Evolutionary conservation across 2,113 vertebrate species (phyloP).

Genomic region (Globicephala melas): DNA sequence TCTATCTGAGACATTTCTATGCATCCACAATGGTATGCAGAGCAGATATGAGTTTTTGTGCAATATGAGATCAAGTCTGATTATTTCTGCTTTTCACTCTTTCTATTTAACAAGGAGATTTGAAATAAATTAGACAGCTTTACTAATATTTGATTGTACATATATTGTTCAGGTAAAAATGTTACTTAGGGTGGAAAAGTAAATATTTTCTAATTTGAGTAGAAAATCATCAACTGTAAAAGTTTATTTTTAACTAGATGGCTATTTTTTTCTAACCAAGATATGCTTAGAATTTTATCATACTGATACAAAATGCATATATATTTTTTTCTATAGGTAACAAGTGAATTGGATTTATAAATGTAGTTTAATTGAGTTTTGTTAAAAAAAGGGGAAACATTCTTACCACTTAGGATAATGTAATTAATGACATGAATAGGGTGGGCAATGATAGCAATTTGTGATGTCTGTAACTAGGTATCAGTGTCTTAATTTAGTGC

Average conservation of each 20-base stretch:
- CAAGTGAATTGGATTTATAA: neutral
- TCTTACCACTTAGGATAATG: neutral
- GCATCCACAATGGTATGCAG: neutral
- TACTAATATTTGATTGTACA: neutral
- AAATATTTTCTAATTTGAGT: neutral
- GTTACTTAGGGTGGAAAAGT: neutral
- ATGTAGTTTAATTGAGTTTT: neutral
- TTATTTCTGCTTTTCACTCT: constrained; percentile 36
- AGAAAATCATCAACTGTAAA: neutral
- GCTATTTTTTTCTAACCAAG: neutral
- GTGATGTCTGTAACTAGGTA: neutral
- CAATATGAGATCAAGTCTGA: neutral
- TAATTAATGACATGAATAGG: neutral
- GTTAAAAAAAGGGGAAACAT: neutral
- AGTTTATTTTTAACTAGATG: neutral
- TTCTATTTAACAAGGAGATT: neutral
- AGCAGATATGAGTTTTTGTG: constrained; percentile 35
- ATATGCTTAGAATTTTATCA: neutral
- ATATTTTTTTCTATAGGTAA: neutral
- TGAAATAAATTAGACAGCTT: neutral
- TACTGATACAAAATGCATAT: neutral
- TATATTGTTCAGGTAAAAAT: neutral
- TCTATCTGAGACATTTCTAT: neutral
- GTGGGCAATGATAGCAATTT: neutral
- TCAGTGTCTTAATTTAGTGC: neutral